A percentile compares a stretch with the other conserved stretches of the same genome.
These are phyloP conservation scores for Mantis religiosa DNA, from an alignment of 2,888 invertebrate species.

Conservation along the genomic window DNA sequence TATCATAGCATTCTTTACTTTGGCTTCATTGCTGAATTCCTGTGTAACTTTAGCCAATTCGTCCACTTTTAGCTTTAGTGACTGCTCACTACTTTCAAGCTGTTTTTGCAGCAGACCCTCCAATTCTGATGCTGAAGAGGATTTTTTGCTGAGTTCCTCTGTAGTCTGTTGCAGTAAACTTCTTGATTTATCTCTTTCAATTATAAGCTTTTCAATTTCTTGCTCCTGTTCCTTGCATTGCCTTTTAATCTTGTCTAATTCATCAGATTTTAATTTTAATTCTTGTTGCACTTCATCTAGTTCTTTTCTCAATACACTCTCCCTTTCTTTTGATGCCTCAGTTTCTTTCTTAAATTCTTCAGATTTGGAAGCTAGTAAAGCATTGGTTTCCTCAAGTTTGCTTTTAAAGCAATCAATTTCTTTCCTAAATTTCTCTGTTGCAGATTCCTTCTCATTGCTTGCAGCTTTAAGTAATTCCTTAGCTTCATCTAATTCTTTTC, in stretches of 20 bases:
- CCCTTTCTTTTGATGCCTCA: slow-evolving; percentile 39
- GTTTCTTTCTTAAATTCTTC: slow-evolving; percentile 24
- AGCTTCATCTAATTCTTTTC: slow-evolving; percentile 37
- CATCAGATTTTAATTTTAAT: slow-evolving; percentile 15
- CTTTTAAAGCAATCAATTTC: slow-evolving; percentile 38
- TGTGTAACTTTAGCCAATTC: slow-evolving; percentile 44
- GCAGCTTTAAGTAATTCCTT: slow-evolving; percentile 27
- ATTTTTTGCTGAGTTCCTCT: slow-evolving; percentile 38
- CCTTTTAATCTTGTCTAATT: slow-evolving; percentile 34
- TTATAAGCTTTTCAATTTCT: slow-evolving; percentile 38
- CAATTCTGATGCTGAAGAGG: slow-evolving; percentile 35
- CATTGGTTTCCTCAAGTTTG: slow-evolving; percentile 40
- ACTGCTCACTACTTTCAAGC: slow-evolving; percentile 42
- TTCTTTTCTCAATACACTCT: slow-evolving; percentile 28
- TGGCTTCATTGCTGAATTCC: slow-evolving; percentile 36
- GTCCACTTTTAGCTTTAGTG: slow-evolving; percentile 44
- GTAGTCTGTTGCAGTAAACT: slow-evolving; percentile 32
- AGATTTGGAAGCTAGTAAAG: slow-evolving; percentile 15
- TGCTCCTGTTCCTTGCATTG: slow-evolving; percentile 31
- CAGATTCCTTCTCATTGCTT: slow-evolving; percentile 23
- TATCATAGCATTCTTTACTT: slow-evolving; percentile 37
- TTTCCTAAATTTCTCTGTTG: slow-evolving; percentile 35
- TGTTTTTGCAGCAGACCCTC: slow-evolving; percentile 40
- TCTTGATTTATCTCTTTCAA: slow-evolving; percentile 39
- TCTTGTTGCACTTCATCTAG: slow-evolving; percentile 9